A percentile compares a stretch with the other conserved stretches of the same genome.
Conservation (phyloP, 37 sponge, comb jelly and placozoan genomes). For the Oscarella lobularis region DNA sequence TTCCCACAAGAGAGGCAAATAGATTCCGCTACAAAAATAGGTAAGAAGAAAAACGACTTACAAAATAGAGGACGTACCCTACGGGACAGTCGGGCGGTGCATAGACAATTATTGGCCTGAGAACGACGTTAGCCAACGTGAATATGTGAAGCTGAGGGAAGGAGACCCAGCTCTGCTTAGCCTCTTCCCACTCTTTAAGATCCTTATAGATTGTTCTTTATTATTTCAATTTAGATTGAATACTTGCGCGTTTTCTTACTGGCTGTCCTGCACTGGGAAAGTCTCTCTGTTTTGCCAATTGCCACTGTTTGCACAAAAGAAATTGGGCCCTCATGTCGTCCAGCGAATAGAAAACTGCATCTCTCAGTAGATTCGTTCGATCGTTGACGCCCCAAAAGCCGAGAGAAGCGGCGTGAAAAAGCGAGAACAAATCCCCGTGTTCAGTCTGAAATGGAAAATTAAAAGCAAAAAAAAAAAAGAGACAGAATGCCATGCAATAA, state of each 20-base stretch:
- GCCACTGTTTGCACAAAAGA: conserved; percentile 30
- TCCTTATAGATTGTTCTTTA: no score
- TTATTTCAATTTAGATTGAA: neutral
- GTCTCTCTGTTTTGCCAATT: neutral
- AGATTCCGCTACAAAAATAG: conserved; percentile 23
- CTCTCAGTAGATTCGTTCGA: conserved; percentile 22
- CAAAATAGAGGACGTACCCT: conserved; percentile 20
- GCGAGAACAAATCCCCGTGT: conserved; percentile 26
- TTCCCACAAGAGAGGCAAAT: conserved; percentile 52
- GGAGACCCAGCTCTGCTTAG: conserved; percentile 18
- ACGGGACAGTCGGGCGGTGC: conserved; percentile 29
- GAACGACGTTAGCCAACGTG: conserved; percentile 44
- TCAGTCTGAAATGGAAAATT: neutral
- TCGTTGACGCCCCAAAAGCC: conserved; percentile 62
- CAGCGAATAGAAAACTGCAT: conserved; percentile 30
- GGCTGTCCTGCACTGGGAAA: neutral
- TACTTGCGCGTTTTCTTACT: neutral
- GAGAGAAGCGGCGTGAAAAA: conserved; percentile 50
- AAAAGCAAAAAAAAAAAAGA: neutral
- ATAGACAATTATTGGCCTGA: conserved; percentile 49
- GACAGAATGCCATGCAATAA: neutral
- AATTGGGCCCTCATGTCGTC: conserved; percentile 36
- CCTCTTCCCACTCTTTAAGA: conserved; percentile 45
- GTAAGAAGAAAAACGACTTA: neutral
- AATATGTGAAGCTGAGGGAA: conserved; percentile 43